Conservation (phyloP, 2,797 vertebrate genomes). For the Vespertilio murinus region DNA sequence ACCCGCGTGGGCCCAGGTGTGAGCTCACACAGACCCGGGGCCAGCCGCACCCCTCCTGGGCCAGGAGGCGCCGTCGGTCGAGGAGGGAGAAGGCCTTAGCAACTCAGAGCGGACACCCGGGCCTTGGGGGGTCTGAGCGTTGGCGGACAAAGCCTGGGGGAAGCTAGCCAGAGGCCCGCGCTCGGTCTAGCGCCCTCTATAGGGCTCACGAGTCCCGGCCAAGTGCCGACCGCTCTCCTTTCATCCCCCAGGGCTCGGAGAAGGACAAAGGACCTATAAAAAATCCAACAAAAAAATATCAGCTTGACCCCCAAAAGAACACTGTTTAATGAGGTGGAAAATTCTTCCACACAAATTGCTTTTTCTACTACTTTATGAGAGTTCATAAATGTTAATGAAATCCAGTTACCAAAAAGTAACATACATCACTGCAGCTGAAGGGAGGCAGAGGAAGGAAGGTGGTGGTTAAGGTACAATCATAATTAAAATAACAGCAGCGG, state of each 20-base stretch:
- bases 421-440: constrained; percentile 77
- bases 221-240: not conserved
- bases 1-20: not conserved
- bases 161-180: accelerated
- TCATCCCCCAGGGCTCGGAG: constrained; percentile 26
- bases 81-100: not conserved
- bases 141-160: not conserved
- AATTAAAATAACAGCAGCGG: constrained; percentile 68
- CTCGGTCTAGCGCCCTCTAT: constrained; percentile 45
- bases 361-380: constrained; percentile 79
- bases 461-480: constrained; percentile 58
- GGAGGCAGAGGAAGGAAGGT: constrained; percentile 69
- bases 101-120: not conserved
- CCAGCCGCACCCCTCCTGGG: not conserved
- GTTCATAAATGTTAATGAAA: constrained; percentile 83
- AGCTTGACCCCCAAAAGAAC: constrained; percentile 78
- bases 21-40: not conserved
- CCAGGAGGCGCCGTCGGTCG: not conserved
- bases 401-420: constrained; percentile 82
- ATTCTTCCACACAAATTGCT: constrained; percentile 79
- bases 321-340: constrained; percentile 80
- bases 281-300: constrained; percentile 67
- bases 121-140: not conserved
- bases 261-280: constrained; percentile 74
- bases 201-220: not conserved